A percentile compares a stretch with the other conserved stretches of the same genome.
Conservation (phyloP, 92 coral and sea anemone genomes). For the Anthopleura xanthogrammica region DNA sequence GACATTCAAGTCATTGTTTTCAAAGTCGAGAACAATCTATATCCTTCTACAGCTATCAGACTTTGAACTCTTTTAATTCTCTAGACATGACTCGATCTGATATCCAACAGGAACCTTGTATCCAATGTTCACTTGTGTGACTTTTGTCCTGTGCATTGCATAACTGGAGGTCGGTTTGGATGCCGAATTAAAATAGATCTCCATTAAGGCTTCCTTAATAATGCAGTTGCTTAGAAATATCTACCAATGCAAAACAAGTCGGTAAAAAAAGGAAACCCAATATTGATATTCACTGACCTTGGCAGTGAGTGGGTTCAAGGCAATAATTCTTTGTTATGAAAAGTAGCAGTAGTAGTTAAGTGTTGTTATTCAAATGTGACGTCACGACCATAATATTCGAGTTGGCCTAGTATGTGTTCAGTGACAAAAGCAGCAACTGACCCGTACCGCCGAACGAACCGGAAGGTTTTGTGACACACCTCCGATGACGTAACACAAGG, state of each 20-base stretch:
- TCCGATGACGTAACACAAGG: background rate
- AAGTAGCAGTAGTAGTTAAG: background rate
- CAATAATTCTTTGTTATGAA: background rate
- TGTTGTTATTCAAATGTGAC: conserved; percentile 4
- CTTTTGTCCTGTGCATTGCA: too few species aligned
- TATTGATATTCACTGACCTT: background rate
- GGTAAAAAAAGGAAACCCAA: background rate
- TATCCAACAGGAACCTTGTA: background rate
- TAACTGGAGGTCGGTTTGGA: too few species aligned
- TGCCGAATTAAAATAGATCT: too few species aligned
- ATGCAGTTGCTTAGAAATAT: background rate
- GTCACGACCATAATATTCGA: background rate
- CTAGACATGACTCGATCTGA: background rate
- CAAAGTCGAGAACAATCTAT: background rate
- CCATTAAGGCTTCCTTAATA: background rate
- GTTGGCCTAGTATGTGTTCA: background rate
- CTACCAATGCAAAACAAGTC: background rate
- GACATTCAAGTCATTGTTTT: background rate
- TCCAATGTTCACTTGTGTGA: too few species aligned
- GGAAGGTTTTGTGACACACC: conserved; percentile 7
- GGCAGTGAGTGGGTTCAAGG: conserved; percentile 1
- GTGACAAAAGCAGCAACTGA: background rate
- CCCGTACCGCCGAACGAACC: background rate
- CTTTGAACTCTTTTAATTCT: background rate
- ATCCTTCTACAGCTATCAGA: too few species aligned